Conservation (phyloP, 64 coral and sea anemone species). For the Astreopora myriophthalma region DNA sequence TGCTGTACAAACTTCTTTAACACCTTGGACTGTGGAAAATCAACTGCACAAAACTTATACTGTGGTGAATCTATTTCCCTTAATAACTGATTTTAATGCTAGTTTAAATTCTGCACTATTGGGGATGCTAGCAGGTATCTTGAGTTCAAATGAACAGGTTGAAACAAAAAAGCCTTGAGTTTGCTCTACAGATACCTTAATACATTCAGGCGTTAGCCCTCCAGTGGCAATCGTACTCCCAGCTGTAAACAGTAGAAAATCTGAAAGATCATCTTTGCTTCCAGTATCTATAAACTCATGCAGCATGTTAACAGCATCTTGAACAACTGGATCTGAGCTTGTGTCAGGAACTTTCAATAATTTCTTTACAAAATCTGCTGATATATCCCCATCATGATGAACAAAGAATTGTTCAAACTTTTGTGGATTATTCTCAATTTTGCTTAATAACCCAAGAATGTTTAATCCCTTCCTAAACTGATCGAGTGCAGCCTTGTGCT, state of each 20-base stretch:
- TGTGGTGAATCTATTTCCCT: background rate
- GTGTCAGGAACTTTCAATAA: slow-evolving; percentile 38
- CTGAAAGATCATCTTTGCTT: background rate
- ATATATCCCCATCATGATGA: slow-evolving; percentile 28
- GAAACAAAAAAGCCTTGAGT: slow-evolving; percentile 60
- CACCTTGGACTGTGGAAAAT: too few relatives aligned
- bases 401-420: slow-evolving; percentile 69
- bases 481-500: slow-evolving; percentile 69
- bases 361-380: slow-evolving; percentile 33
- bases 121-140: background rate
- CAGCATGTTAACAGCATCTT: slow-evolving; percentile 55
- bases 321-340: background rate
- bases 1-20: too few relatives aligned
- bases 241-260: slow-evolving; percentile 65
- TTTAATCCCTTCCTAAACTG: slow-evolving; percentile 67
- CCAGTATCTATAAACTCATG: slow-evolving; percentile 43
- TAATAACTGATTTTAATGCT: background rate
- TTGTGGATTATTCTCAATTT: slow-evolving; percentile 63
- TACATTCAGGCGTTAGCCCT: slow-evolving; percentile 28
- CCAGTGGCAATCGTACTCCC: slow-evolving; percentile 31
- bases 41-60: background rate
- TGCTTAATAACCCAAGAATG: slow-evolving; percentile 45
- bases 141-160: slow-evolving; percentile 43
- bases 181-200: slow-evolving; percentile 55
- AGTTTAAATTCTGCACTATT: background rate